phyloP scores from a whole-genome alignment of 2,888 invertebrate genomes.

The Congeria kusceri region DNA sequence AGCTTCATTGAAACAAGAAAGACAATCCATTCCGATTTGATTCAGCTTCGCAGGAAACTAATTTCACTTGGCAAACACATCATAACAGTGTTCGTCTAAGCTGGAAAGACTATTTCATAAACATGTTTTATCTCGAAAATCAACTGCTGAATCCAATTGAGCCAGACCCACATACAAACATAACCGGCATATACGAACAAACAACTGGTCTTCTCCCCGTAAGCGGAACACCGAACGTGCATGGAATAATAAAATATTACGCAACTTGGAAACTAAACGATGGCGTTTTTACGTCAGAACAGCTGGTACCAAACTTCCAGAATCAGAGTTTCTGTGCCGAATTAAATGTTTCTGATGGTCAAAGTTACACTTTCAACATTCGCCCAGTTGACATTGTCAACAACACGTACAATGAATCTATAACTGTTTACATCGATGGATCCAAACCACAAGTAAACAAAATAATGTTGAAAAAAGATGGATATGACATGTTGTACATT shows the following conservation, averaged over 20 bases:
- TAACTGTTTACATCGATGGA: conserved; percentile 57
- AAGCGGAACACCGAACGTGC: conserved; percentile 59
- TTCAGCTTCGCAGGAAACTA: conserved; percentile 35
- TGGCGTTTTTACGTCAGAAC: neutral
- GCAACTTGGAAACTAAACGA: conserved; percentile 25
- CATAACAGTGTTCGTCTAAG: conserved; percentile 33
- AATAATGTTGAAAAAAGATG: conserved; percentile 56
- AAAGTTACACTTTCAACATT: conserved; percentile 51
- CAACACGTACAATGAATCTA: conserved; percentile 46
- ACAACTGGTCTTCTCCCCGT: conserved; percentile 49
- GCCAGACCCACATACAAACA: conserved; percentile 27
- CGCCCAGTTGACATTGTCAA: conserved; percentile 58
- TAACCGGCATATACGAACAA: conserved; percentile 60
- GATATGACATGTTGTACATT: conserved; percentile 54
- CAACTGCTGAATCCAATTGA: conserved; percentile 49
- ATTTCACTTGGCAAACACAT: conserved; percentile 57
- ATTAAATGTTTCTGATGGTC: conserved; percentile 49
- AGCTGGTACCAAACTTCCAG: conserved; percentile 7
- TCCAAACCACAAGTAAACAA: conserved; percentile 61
- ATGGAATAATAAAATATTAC: conserved; percentile 48
- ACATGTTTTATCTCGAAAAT: conserved; percentile 28
- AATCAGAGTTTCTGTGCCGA: conserved; percentile 43
- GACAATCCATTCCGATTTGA: conserved; percentile 13
- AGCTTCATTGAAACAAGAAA: conserved; percentile 14
- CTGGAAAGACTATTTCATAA: conserved; percentile 57